These are phyloP conservation scores for Peromyscus maniculatus DNA, from an alignment of 2,113 vertebrate genomes.

Conservation along the genomic window DNA sequence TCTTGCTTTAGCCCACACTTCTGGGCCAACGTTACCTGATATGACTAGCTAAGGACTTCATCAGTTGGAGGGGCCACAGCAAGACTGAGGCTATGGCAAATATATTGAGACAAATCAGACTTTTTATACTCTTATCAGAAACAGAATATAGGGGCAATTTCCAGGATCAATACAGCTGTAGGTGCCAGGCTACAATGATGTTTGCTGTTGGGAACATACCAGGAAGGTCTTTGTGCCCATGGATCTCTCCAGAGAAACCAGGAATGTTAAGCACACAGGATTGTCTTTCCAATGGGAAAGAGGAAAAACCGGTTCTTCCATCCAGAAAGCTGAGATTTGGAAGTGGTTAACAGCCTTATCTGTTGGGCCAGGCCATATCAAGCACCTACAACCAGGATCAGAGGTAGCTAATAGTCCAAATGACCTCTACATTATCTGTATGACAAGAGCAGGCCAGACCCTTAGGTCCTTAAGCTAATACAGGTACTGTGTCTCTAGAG, in stretches of 20 bases:
- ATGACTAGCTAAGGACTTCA: background rate
- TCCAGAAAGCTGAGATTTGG: background rate
- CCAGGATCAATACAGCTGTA: background rate
- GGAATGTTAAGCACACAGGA: background rate
- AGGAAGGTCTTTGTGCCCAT: background rate
- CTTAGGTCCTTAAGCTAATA: background rate
- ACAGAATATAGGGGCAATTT: background rate
- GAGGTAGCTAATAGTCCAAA: background rate
- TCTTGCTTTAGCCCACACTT: background rate
- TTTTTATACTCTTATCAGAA: background rate
- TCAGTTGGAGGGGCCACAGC: background rate
- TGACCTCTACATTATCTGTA: background rate
- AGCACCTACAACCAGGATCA: background rate
- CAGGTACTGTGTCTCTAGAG: background rate
- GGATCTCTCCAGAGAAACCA: background rate
- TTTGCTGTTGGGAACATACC: background rate
- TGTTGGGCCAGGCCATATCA: background rate
- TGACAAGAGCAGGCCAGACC: background rate
- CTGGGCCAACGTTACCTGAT: background rate
- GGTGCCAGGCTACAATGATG: background rate
- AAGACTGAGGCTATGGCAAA: background rate
- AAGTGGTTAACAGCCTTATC: background rate
- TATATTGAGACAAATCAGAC: background rate
- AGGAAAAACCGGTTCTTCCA: background rate
- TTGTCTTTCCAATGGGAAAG: background rate